Evolutionary conservation across 2,113 vertebrate genomes (phyloP).

Genomic region (Hemiprocne comata): DNA sequence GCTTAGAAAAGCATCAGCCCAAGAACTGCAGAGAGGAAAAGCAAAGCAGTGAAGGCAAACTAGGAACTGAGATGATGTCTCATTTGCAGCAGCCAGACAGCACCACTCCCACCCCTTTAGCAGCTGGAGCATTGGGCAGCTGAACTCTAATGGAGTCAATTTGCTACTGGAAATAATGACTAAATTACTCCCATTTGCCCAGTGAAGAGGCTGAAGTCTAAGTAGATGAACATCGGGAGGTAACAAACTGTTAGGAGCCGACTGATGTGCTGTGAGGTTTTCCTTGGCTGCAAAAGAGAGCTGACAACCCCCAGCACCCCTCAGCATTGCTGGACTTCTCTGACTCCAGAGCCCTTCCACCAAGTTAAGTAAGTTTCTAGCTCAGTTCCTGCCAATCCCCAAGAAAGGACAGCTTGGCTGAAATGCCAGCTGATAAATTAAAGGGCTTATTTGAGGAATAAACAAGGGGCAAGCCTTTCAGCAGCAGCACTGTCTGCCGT

Average conservation of each 20-base stretch:
- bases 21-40: not conserved
- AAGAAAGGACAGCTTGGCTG: not conserved
- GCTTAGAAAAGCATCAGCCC: not conserved
- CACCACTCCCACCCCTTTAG: conserved; percentile 50
- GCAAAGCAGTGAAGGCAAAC: not conserved
- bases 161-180: conserved; percentile 69
- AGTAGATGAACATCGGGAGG: conserved; percentile 34
- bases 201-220: conserved; percentile 46
- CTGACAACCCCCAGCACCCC: not conserved
- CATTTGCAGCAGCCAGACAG: conserved; percentile 27
- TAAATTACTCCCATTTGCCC: conserved; percentile 70
- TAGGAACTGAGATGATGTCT: not conserved
- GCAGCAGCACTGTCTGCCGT: not conserved
- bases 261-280: not conserved
- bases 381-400: not conserved
- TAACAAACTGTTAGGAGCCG: not conserved
- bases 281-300: not conserved
- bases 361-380: not conserved
- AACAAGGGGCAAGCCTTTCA: not conserved
- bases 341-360: not conserved
- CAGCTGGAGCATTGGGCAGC: conserved; percentile 57
- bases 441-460: conserved; percentile 18
- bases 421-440: conserved; percentile 23
- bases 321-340: not conserved
- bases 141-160: conserved; percentile 69